Base-by-base conservation (phyloP, 2,113 vertebrate genomes). In the Seriola rivoliana region DNA sequence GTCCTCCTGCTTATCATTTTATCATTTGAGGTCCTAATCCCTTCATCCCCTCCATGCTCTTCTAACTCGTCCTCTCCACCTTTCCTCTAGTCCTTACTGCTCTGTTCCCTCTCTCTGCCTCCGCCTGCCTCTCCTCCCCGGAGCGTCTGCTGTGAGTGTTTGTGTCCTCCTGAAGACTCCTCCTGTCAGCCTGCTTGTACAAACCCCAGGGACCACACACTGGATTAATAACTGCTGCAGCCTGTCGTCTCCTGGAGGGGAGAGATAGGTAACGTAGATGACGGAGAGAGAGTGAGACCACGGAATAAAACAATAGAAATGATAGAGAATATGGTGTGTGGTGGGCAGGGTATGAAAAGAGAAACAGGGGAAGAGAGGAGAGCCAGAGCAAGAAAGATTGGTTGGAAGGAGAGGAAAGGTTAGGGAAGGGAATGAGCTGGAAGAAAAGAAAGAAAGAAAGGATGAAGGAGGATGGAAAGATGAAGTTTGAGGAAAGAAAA, bases 211-310 rank as follows among this genome's bases (percentile, higher is more conserved):
- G 80, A 76, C 52, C 29, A 44, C 23, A 11, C 36, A 48, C 52
- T 0, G 36, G 79, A 85, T 85, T 80, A 88, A 88, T 85, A 83
- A 78, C 71, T 84, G 78, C 70, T 71, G 36, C 68, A 70, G 50
- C 75, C 68, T 55, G 71, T 80, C 79, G 34, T 65, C 79, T 82
- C 75, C 75, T 60, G 50, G 19, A n/a, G 68, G 29, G 78, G 34
- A 36, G 6, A 36, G 34, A 36, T 36, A 36, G 34, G 34, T 36
- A 4, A 36, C 34, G 34, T 36, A 36, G 7, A 8, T 42, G 40
- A 42, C 0, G 64, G 80, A n/a, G 10, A 1, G n/a, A 2, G 40
- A 25, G 58, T 32, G 13, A 23, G 68, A 38, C 40, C 4, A 10
- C 4, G 29, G n/a, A 44, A 64, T 19, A 54, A 64, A 55, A 25